Evolutionary conservation across 2,888 invertebrate species (phyloP).

Genomic region (Bellardia pandia): DNA sequence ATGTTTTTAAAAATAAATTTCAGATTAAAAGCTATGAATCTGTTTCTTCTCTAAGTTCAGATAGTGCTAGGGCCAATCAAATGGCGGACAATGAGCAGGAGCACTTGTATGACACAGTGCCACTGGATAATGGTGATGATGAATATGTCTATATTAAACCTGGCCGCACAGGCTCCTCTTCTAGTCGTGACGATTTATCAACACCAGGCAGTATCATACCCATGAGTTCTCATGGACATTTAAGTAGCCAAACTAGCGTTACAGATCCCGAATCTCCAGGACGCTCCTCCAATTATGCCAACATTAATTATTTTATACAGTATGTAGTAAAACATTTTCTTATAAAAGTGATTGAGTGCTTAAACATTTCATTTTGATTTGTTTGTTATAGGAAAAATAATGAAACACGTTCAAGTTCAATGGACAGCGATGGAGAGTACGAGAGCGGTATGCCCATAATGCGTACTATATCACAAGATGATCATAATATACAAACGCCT

Average conservation of each 20-base stretch:
- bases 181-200: slow-evolving; percentile 88
- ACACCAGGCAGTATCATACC: slow-evolving; percentile 86
- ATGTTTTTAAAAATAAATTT: slow-evolving; percentile 29
- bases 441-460: slow-evolving; percentile 85
- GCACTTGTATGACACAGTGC: slow-evolving; percentile 90
- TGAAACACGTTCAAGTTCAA: slow-evolving; percentile 85
- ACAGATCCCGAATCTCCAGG: slow-evolving; percentile 91
- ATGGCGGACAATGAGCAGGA: slow-evolving; percentile 85
- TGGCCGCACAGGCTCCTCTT: slow-evolving; percentile 87
- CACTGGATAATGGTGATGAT: slow-evolving; percentile 88
- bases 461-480: slow-evolving; percentile 88
- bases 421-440: slow-evolving; percentile 86
- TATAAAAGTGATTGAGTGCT: not conserved
- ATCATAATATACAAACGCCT: slow-evolving; percentile 85
- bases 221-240: slow-evolving; percentile 81
- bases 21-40: slow-evolving; percentile 88
- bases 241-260: slow-evolving; percentile 84
- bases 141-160: slow-evolving; percentile 91
- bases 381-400: slow-evolving; percentile 81
- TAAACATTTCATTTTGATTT: not conserved
- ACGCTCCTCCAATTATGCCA: slow-evolving; percentile 94
- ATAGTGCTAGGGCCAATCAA: slow-evolving; percentile 84
- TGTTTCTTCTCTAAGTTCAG: slow-evolving; percentile 87
- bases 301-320: slow-evolving; percentile 96
- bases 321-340: slow-evolving; percentile 80